Base-by-base conservation (phyloP, 2,888 invertebrate genomes). In the Cheilosia scutellata region DNA sequence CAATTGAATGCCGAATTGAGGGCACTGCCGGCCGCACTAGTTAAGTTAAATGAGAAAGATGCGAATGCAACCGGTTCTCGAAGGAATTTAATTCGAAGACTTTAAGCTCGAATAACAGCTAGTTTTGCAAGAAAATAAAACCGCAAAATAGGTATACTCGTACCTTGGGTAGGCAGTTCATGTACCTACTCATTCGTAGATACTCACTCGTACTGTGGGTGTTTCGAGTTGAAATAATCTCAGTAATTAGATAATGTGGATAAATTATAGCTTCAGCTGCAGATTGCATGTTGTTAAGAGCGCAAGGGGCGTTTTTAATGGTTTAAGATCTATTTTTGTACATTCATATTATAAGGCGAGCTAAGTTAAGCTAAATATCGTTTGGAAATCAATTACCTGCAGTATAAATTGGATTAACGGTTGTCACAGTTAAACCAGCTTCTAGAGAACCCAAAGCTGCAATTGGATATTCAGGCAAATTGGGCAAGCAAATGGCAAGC, bases 321-420 rank as follows among this genome's bases (percentile, higher is more conserved):
- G 1, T 9, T 9, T 33, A 3, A 33, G 7, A 33, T 9, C 9
- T 33, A 2, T 33, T 0, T 9, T 33, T 44, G 2, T 16, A 13
- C n/a, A 47, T 47, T 47, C n/a, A 0, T 2, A 4, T 4, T 47
- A 0, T 44, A 44, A 47, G 16, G 16, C n/a, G 13, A 44, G 13
- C 11, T n/a, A 44, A 44, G n/a, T 5, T 16, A 0, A n/a, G 0
- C 44, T n/a, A 44, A 44, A 13, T 16, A n/a, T 20, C 7, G 16
- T 33, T 31, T 31, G 13, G 11, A 11, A 16, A 31, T 16, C 0
- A 87, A 89, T 93, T 89, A 95, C 95, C 93, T 53, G 94, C 93
- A 40, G 95, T 96, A 89, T 96, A 97, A 82, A 94, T 90, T 0
- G 96, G 96, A 92, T 97, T 97, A 6, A 96, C 93, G 0, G 96